Conservation (phyloP, 1,140 invertebrate species). For the Zaprionus lachaisei region DNA sequence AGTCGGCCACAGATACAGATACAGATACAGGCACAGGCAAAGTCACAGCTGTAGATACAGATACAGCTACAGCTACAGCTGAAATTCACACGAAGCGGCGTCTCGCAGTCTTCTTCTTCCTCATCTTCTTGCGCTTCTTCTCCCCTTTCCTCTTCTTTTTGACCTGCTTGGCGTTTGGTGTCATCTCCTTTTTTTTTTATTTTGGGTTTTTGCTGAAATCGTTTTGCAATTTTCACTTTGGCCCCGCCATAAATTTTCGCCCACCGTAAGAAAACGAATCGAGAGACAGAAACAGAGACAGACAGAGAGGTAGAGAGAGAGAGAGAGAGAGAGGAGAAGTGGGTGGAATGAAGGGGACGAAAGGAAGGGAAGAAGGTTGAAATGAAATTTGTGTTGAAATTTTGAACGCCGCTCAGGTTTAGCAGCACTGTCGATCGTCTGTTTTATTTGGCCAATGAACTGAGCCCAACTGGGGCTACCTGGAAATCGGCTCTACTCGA, state of each 20-base stretch:
- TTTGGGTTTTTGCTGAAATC: slow-evolving; percentile 44
- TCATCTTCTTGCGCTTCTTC: neutral
- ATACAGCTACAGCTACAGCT: slow-evolving; percentile 6
- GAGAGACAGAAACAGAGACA: neutral
- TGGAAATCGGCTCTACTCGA: slow-evolving; percentile 42
- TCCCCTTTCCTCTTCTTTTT: neutral
- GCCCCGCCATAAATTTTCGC: slow-evolving; percentile 52
- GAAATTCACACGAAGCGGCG: slow-evolving; percentile 46
- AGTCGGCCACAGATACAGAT: slow-evolving; percentile 15
- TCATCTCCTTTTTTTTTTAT: slow-evolving; percentile 38
- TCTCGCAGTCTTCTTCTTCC: neutral
- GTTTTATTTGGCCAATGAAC: slow-evolving; percentile 49
- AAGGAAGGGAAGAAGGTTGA: neutral
- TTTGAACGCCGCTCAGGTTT: slow-evolving; percentile 42
- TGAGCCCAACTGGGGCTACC: slow-evolving; percentile 22
- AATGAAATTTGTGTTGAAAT: slow-evolving; percentile 39
- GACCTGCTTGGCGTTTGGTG: slow-evolving; percentile 39
- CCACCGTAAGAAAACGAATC: slow-evolving; percentile 20
- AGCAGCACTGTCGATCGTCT: slow-evolving; percentile 28
- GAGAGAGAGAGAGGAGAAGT: neutral
- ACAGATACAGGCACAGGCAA: neutral
- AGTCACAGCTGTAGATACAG: slow-evolving; percentile 1
- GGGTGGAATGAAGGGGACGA: no score
- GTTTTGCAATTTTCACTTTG: slow-evolving; percentile 59
- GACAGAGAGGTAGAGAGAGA: neutral